Conservation (phyloP, 2,113 vertebrate genomes). For the Salvelinus fontinalis region DNA sequence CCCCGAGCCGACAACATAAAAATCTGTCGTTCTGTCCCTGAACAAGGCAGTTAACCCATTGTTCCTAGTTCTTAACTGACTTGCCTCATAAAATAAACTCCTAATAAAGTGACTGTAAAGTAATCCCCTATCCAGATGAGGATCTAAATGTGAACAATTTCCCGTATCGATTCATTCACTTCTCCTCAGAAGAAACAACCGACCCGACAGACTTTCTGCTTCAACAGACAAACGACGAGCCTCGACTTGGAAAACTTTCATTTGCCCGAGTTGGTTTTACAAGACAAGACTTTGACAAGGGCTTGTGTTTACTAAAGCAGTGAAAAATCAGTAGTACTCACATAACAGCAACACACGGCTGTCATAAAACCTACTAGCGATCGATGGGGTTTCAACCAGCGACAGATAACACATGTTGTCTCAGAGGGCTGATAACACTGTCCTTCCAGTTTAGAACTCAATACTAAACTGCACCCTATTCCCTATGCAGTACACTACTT, state of each 20-base stretch:
- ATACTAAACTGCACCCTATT: too few species aligned
- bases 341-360: constrained; percentile 33
- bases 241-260: constrained; percentile 10
- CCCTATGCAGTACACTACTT: too few species aligned
- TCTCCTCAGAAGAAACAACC: constrained; percentile 1
- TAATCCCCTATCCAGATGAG: neutral
- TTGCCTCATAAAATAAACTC: too few species aligned
- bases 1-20: too few species aligned
- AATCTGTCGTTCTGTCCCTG: too few species aligned
- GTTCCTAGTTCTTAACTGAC: too few species aligned
- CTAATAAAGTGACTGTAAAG: neutral
- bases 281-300: neutral
- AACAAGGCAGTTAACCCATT: too few species aligned
- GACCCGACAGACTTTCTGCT: constrained; percentile 2
- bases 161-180: constrained; percentile 17
- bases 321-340: constrained; percentile 17
- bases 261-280: constrained; percentile 28
- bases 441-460: constrained; percentile 1
- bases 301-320: constrained; percentile 27
- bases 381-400: constrained; percentile 38
- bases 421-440: constrained; percentile 30
- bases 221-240: constrained; percentile 11
- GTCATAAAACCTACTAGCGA: constrained; percentile 41
- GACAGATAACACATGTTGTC: constrained; percentile 20
- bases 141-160: neutral